phyloP scores from a whole-genome alignment of 1,140 invertebrate species.

The Aethina tumida region DNA sequence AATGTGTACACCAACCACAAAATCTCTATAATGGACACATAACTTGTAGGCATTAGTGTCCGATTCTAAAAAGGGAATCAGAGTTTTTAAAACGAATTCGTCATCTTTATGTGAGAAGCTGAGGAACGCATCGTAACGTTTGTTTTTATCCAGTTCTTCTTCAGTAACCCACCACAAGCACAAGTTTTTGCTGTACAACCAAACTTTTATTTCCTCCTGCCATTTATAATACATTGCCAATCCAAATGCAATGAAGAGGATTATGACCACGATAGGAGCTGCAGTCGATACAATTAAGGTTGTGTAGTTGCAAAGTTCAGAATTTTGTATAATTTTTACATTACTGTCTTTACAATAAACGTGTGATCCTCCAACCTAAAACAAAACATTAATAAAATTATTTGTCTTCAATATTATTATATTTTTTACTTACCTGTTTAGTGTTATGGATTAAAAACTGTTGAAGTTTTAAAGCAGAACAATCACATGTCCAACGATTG shows the following conservation, averaged over 20 bases:
- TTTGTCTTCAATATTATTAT: background rate
- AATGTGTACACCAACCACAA: conserved; percentile 66
- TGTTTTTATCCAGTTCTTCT: conserved; percentile 65
- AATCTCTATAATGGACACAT: conserved; percentile 77
- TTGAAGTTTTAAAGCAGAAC: conserved; percentile 13
- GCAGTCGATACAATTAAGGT: conserved; percentile 3
- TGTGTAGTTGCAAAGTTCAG: conserved; percentile 10
- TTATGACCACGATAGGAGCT: conserved; percentile 5
- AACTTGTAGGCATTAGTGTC: conserved; percentile 49
- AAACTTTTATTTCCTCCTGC: conserved; percentile 55
- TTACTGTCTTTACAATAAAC: conserved; percentile 14
- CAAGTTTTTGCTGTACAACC: conserved; percentile 54
- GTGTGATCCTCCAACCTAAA: conserved; percentile 19
- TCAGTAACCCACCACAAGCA: conserved; percentile 58
- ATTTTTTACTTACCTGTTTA: no score
- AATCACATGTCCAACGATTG: conserved; percentile 29
- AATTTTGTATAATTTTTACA: conserved; percentile 14
- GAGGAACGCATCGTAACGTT: conserved; percentile 77
- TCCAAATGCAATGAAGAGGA: conserved; percentile 8
- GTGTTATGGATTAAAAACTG: conserved; percentile 14
- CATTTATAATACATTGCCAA: conserved; percentile 51
- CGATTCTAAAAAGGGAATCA: conserved; percentile 58
- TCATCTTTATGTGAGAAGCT: conserved; percentile 78
- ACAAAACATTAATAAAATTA: no score
- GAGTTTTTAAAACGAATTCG: conserved; percentile 55